These are phyloP conservation scores for Gibbula magus DNA, from an alignment of 2,888 invertebrate genomes.

Conservation along the genomic window DNA sequence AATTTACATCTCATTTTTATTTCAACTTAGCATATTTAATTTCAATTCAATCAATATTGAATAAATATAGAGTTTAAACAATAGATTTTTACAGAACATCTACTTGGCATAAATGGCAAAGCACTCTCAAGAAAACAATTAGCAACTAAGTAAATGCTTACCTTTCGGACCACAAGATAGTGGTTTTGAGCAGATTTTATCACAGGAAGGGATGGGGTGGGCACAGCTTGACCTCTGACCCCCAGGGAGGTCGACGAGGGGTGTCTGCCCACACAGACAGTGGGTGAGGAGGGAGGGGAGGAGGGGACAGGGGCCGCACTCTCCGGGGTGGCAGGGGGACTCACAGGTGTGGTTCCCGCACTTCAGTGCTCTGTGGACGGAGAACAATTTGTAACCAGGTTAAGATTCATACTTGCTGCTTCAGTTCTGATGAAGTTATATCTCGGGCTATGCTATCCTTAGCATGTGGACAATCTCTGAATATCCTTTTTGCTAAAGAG, in stretches of 20 bases:
- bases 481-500: too few relatives aligned
- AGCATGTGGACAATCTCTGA: too few relatives aligned
- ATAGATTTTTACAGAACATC: too few relatives aligned
- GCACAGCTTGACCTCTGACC: conserved; percentile 60
- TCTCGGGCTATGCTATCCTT: too few relatives aligned
- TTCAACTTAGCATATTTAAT: too few relatives aligned
- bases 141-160: conserved; percentile 31
- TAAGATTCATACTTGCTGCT: too few relatives aligned
- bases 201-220: conserved; percentile 79
- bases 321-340: conserved; percentile 82
- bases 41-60: too few relatives aligned
- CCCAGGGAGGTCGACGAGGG: conserved; percentile 69
- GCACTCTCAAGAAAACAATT: too few relatives aligned
- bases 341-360: conserved; percentile 82
- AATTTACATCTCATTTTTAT: too few relatives aligned
- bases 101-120: too few relatives aligned
- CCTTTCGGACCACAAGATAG: conserved; percentile 82
- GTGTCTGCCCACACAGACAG: conserved; percentile 87
- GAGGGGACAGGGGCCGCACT: conserved; percentile 81
- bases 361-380: conserved; percentile 56
- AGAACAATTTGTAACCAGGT: neutral
- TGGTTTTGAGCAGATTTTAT: conserved; percentile 83
- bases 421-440: too few relatives aligned
- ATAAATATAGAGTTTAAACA: too few relatives aligned
- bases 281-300: conserved; percentile 80